phyloP scores from a whole-genome alignment of 1,140 invertebrate species.

The Brachionus calyciflorus region DNA sequence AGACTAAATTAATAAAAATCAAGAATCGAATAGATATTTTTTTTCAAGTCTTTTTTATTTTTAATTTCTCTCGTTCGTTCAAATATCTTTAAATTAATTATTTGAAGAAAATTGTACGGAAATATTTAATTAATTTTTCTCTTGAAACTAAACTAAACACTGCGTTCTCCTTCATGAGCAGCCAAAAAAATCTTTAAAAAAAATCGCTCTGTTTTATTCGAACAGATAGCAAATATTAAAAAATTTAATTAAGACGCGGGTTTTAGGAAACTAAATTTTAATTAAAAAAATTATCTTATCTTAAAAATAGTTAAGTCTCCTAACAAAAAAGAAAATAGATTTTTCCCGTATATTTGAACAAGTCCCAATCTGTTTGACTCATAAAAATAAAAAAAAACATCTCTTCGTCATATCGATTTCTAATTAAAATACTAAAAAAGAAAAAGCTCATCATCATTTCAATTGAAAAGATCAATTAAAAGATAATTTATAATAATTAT shows the following conservation, averaged over 20 bases:
- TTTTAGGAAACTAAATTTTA: slow-evolving; percentile 37
- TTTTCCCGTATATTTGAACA: not conserved
- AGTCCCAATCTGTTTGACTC: slow-evolving; percentile 10
- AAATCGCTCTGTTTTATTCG: slow-evolving; percentile 28
- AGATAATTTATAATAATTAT: slow-evolving; percentile 37
- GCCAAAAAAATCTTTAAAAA: not conserved
- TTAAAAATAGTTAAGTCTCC: not conserved
- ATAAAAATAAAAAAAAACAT: not conserved
- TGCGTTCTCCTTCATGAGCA: not conserved
- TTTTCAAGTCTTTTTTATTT: slow-evolving; percentile 9
- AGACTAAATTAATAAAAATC: slow-evolving; percentile 44
- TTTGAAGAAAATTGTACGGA: slow-evolving; percentile 36
- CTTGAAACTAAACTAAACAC: slow-evolving; percentile 25
- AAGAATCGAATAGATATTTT: slow-evolving; percentile 34
- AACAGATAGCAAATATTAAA: slow-evolving; percentile 43
- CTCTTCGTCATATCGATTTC: slow-evolving; percentile 35
- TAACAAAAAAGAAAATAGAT: not conserved
- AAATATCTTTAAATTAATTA: slow-evolving; percentile 37
- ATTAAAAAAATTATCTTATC: slow-evolving; percentile 40
- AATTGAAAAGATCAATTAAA: slow-evolving; percentile 35
- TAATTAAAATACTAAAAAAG: slow-evolving; percentile 42
- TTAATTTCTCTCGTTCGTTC: slow-evolving; percentile 14
- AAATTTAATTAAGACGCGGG: slow-evolving; percentile 43
- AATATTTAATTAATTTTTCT: slow-evolving; percentile 46
- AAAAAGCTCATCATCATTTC: slow-evolving; percentile 29